These are phyloP conservation scores for Stigmatopora nigra DNA, from an alignment of 2,113 vertebrate species.

Conservation along the genomic window DNA sequence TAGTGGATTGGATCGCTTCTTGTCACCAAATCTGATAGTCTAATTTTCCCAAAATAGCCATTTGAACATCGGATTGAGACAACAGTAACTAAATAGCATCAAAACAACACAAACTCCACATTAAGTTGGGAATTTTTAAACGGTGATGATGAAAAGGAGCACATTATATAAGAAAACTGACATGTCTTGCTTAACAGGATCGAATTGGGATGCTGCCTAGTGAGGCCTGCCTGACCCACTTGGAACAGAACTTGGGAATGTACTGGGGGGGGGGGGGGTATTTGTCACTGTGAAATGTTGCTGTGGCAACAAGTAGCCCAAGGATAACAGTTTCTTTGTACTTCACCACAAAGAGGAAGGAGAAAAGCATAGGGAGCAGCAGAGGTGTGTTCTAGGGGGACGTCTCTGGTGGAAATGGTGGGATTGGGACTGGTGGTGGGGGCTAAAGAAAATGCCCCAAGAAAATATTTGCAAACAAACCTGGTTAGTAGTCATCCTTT, in stretches of 20 bases:
- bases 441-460: conserved; percentile 25
- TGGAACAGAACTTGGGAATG: conserved; percentile 64
- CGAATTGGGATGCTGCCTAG: conserved; percentile 10
- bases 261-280: conserved; percentile 16
- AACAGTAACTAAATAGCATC: neutral
- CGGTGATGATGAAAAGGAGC: neutral
- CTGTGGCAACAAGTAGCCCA: conserved; percentile 54
- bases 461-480: conserved; percentile 18
- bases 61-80: neutral
- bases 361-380: conserved; percentile 36
- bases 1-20: no score
- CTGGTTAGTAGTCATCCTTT: conserved; percentile 13
- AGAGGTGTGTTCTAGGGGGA: conserved; percentile 1
- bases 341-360: conserved; percentile 55
- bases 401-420: neutral
- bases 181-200: conserved; percentile 18
- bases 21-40: no score
- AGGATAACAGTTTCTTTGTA: conserved; percentile 65
- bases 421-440: neutral
- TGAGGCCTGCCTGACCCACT: conserved; percentile 45
- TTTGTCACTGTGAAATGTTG: conserved; percentile 31
- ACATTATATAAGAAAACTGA: neutral
- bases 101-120: neutral
- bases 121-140: neutral
- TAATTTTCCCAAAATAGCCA: no score